Evolutionary conservation across 2,113 vertebrate genomes (phyloP), one percentile per base, ranked within the genome.

Genomic region (Eptesicus fuscus): DNA sequence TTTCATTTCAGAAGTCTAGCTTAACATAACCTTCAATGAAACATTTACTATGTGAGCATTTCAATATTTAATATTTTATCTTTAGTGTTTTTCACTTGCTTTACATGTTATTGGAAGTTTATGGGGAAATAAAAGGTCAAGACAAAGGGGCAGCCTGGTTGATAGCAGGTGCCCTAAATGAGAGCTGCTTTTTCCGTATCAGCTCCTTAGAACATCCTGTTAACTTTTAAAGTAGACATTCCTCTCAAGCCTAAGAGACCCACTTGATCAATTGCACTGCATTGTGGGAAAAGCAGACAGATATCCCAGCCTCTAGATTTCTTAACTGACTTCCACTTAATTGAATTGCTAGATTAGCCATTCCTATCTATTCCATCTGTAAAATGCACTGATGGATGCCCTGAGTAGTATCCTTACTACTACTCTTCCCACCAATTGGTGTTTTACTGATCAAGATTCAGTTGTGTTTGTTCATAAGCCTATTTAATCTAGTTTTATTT

Each of bases 31-130:
- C 83, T 95, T 96, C 90, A 73, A 28, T 83, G 71, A 90, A 97
- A 95, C 71, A 94, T 94, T 97, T 96, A 95, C 78, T 93, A 76
- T 90, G 47, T 83, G 79, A 70, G 7, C 23, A 82, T 97, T 94
- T 97, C 93, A 96, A 93, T 95, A 90, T 96, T 95, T 96, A 67
- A 92, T 96, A 82, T 91, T 91, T 96, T 92, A 93, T 87, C 35
- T 95, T 88, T 51, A 44, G 37, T 78, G 70, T 90, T 83, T 94
- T 77, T 18, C 76, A 84, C 85, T 96, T 94, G 37, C 63, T 90
- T 88, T 82, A 90, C 9, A 84, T 82, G 93, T 97, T 88, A 78
- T 83, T 83, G 73, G 73, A 83, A 11, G 71, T 93, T 96, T 93
- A 59, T 63, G 84, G 77, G 42, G 53, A 71, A 95, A 79, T 51